Percentiles rank a stretch among this genome's conserved stretches.
Evolutionary conservation across 2,888 invertebrate genomes (phyloP).

Genomic region (Drosophila subquinaria): DNA sequence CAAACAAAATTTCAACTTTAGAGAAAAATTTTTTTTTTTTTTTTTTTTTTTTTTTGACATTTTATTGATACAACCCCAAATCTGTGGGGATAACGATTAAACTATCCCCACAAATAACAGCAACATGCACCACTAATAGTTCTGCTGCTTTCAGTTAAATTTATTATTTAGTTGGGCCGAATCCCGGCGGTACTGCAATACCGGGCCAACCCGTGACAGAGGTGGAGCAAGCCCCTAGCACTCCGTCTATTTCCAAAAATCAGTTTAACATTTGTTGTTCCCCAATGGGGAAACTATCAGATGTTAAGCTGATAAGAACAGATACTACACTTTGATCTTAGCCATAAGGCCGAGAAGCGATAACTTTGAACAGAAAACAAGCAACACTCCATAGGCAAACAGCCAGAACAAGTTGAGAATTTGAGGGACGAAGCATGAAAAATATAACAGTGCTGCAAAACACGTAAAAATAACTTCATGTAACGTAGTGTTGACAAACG

Average conservation of each 20-base stretch:
- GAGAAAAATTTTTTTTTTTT: no score
- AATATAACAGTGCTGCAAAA: not conserved
- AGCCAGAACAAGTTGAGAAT: not conserved
- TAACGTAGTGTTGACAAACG: not conserved
- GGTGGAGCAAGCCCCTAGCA: not conserved
- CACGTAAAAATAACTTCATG: not conserved
- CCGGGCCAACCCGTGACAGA: not conserved
- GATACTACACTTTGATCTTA: not conserved
- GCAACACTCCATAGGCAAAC: not conserved
- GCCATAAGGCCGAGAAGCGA: not conserved
- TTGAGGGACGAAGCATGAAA: not conserved
- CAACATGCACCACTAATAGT: no score
- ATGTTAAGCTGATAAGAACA: conserved; percentile 1
- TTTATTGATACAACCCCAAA: no score
- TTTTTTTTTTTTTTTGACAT: no score
- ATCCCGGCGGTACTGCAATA: not conserved
- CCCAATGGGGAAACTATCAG: not conserved
- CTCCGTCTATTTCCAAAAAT: not conserved
- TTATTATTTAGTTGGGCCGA: not conserved
- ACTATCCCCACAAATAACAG: no score
- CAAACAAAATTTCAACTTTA: no score
- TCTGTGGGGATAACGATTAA: no score
- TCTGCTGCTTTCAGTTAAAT: not conserved
- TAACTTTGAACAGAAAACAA: not conserved
- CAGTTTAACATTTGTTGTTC: not conserved